Percentiles rank a stretch among this genome's conserved stretches.
These are phyloP conservation scores for Lucinisca nassula DNA, from an alignment of 2,888 invertebrate genomes.

Conservation along the genomic window DNA sequence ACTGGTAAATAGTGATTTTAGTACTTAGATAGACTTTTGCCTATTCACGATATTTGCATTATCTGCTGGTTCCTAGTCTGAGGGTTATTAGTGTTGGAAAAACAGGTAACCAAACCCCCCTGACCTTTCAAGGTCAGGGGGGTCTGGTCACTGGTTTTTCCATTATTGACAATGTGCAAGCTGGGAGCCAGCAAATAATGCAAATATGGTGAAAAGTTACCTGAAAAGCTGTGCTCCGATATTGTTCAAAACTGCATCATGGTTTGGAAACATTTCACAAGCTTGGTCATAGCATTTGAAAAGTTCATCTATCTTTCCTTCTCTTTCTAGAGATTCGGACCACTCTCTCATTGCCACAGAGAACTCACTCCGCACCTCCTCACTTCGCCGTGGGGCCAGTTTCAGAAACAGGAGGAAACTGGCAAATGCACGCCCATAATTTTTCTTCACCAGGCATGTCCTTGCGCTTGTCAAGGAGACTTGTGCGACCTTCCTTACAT, in stretches of 20 bases:
- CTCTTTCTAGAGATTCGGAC: slow-evolving; percentile 75
- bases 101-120: too few relatives aligned
- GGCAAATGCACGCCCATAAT: slow-evolving; percentile 82
- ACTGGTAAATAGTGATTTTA: too few relatives aligned
- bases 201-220: too few relatives aligned
- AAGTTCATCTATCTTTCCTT: slow-evolving; percentile 75
- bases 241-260: slow-evolving; percentile 89
- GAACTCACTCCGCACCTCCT: slow-evolving; percentile 76
- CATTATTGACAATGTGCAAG: too few relatives aligned
- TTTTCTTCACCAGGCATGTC: slow-evolving; percentile 67
- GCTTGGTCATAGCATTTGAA: slow-evolving; percentile 83
- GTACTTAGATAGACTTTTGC: too few relatives aligned
- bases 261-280: slow-evolving; percentile 89
- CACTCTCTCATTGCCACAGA: slow-evolving; percentile 78
- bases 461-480: slow-evolving; percentile 72
- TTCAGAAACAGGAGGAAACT: slow-evolving; percentile 81
- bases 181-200: too few relatives aligned
- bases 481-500: slow-evolving; percentile 58
- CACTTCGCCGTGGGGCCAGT: slow-evolving; percentile 69
- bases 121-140: too few relatives aligned
- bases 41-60: too few relatives aligned
- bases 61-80: too few relatives aligned
- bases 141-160: too few relatives aligned
- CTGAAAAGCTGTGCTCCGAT: slow-evolving; percentile 89
- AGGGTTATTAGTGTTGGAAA: too few relatives aligned